Percentiles rank a stretch among this genome's conserved stretches.
phyloP scores from a whole-genome alignment of 2,888 invertebrate genomes.

The Drosophila rubida region DNA sequence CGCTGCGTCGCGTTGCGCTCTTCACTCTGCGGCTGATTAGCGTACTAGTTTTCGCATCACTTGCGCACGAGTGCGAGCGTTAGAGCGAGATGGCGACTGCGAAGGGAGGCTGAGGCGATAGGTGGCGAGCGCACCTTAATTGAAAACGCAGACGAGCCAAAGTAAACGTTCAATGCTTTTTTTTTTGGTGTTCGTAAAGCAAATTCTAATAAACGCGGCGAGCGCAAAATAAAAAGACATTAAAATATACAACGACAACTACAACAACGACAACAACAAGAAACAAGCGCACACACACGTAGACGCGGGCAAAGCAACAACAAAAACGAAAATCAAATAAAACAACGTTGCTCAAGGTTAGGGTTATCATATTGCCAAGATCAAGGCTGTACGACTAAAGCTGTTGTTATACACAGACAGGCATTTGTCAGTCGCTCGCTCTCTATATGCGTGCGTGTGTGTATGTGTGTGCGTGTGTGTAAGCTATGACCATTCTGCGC shows the following conservation, averaged over 20 bases:
- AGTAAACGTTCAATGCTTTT: slow-evolving; percentile 45
- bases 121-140: slow-evolving; percentile 46
- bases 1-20: background rate
- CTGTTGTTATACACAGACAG: slow-evolving; percentile 53
- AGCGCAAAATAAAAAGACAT: slow-evolving; percentile 60
- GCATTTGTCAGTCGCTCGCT: slow-evolving; percentile 62
- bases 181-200: slow-evolving; percentile 35
- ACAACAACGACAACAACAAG: slow-evolving; percentile 29
- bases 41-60: slow-evolving; percentile 10
- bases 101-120: background rate
- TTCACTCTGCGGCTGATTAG: slow-evolving; percentile 30
- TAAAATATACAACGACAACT: slow-evolving; percentile 68
- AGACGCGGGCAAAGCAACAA: slow-evolving; percentile 30
- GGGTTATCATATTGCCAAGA: slow-evolving; percentile 83
- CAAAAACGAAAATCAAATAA: slow-evolving; percentile 68
- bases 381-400: slow-evolving; percentile 74
- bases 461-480: slow-evolving; percentile 30
- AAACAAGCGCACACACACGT: slow-evolving; percentile 18
- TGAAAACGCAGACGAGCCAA: slow-evolving; percentile 64
- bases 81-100: background rate
- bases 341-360: slow-evolving; percentile 79
- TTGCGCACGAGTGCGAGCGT: background rate
- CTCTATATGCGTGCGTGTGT: slow-evolving; percentile 2
- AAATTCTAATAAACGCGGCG: slow-evolving; percentile 60
- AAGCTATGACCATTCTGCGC: slow-evolving; percentile 33